A percentile compares a stretch with the other conserved stretches of the same genome.
phyloP scores from a whole-genome alignment of 2,888 invertebrate species.

The Ferdinandea cuprea region DNA sequence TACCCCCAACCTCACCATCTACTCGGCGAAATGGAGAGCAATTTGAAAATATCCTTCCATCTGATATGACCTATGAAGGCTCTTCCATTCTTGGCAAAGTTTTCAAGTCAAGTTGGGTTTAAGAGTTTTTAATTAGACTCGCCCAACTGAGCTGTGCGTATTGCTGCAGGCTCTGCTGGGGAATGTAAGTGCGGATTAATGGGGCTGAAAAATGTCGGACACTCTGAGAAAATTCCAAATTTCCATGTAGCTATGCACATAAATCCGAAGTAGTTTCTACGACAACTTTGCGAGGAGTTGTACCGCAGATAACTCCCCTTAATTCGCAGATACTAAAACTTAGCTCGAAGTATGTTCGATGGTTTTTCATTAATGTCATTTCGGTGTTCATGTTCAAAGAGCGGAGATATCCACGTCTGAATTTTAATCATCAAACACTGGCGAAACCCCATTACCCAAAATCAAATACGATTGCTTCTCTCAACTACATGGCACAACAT shows the following conservation, averaged over 20 bases:
- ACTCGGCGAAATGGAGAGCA: background rate
- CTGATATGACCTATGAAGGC: background rate
- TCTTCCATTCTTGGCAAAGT: background rate
- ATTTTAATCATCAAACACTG: conserved; percentile 52
- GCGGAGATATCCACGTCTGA: conserved; percentile 31
- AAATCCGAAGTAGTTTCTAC: background rate
- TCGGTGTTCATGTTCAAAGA: conserved; percentile 8
- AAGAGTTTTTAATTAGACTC: background rate
- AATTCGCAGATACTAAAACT: background rate
- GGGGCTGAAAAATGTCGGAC: background rate
- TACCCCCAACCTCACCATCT: background rate
- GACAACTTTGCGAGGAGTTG: too few species aligned
- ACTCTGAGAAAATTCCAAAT: too few species aligned
- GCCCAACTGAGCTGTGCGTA: background rate
- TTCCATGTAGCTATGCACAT: background rate
- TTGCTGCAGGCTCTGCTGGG: background rate
- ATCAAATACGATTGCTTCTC: conserved; percentile 56
- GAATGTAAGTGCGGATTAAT: background rate
- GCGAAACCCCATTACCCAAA: conserved; percentile 53
- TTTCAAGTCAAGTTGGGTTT: background rate
- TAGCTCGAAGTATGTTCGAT: background rate
- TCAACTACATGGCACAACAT: conserved; percentile 53
- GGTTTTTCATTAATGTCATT: conserved; percentile 31
- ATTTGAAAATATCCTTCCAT: background rate
- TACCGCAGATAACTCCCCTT: too few species aligned